phyloP scores from a whole-genome alignment of 1,140 invertebrate species.

The Meloidogyne floridensis region DNA sequence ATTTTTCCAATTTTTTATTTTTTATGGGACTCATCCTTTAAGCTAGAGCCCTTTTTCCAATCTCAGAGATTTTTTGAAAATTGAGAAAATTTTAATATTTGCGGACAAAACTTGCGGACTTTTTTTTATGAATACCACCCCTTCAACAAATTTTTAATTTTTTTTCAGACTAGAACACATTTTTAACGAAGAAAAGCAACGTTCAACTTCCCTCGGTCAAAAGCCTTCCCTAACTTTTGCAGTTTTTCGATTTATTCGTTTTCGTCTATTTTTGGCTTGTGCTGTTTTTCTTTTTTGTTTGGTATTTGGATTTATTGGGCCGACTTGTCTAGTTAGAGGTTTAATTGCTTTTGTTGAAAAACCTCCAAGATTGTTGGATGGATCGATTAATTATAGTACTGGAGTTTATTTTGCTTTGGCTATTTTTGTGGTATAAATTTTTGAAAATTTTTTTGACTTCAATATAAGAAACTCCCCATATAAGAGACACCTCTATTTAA shows the following conservation, averaged over 20 bases:
- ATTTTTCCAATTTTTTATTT: no score
- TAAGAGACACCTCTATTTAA: no score
- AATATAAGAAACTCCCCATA: no score
- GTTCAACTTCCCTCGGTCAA: conserved; percentile 46
- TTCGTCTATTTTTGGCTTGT: conserved; percentile 35
- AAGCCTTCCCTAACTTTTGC: conserved; percentile 67
- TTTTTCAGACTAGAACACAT: conserved; percentile 59
- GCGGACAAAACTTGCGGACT: no score
- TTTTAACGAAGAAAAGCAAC: conserved; percentile 66
- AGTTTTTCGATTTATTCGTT: conserved; percentile 66
- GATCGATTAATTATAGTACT: conserved; percentile 45
- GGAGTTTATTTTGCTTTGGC: conserved; percentile 54
- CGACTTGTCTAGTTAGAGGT: conserved; percentile 66
- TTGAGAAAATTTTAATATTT: no score
- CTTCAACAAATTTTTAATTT: no score
- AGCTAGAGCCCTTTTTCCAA: no score
- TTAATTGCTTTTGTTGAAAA: conserved; percentile 58
- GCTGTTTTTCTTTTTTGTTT: conserved; percentile 67
- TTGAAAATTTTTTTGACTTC: neutral
- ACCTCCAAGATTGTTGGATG: conserved; percentile 32
- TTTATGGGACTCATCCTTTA: no score
- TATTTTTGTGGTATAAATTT: conserved; percentile 50
- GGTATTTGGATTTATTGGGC: conserved; percentile 70
- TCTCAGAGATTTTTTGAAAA: no score
- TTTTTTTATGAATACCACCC: no score